These are phyloP conservation scores for Pseudolaguvia tuberculata DNA, from an alignment of 2,113 vertebrate genomes.

Conservation along the genomic window DNA sequence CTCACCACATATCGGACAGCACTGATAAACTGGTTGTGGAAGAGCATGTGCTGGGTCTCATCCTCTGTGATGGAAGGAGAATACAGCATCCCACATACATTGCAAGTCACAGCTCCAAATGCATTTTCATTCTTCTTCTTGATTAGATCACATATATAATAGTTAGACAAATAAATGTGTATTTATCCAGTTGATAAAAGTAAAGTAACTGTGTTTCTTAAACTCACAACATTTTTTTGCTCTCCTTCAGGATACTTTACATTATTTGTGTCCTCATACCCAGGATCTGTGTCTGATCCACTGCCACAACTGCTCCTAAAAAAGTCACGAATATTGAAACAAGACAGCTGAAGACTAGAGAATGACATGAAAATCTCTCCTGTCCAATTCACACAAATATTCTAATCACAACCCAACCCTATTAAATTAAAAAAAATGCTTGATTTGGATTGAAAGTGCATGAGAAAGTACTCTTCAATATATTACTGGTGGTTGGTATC, in stretches of 20 bases:
- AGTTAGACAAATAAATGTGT: no score
- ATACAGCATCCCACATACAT: slow-evolving; percentile 95
- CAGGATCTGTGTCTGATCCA: slow-evolving; percentile 72
- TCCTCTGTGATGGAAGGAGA: slow-evolving; percentile 92
- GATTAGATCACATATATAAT: not conserved
- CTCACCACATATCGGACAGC: slow-evolving; percentile 98
- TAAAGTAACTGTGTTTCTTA: no score
- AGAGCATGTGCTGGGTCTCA: slow-evolving; percentile 93
- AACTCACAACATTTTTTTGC: slow-evolving; percentile 82
- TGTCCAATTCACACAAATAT: no score
- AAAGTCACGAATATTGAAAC: not conserved
- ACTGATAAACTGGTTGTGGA: slow-evolving; percentile 98
- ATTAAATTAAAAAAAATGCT: no score
- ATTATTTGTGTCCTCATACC: slow-evolving; percentile 74
- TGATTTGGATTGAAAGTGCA: no score
- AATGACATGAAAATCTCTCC: not conserved
- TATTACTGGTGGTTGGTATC: no score
- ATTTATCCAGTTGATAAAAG: no score
- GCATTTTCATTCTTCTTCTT: slow-evolving; percentile 92
- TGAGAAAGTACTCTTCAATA: no score
- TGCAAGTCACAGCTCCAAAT: slow-evolving; percentile 91
- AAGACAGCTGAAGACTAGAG: not conserved
- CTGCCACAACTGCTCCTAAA: slow-evolving; percentile 63
- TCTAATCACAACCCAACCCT: no score
- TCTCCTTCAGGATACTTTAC: slow-evolving; percentile 76